phyloP scores from a whole-genome alignment of 2,797 vertebrate species.

The Meda fulgida region DNA sequence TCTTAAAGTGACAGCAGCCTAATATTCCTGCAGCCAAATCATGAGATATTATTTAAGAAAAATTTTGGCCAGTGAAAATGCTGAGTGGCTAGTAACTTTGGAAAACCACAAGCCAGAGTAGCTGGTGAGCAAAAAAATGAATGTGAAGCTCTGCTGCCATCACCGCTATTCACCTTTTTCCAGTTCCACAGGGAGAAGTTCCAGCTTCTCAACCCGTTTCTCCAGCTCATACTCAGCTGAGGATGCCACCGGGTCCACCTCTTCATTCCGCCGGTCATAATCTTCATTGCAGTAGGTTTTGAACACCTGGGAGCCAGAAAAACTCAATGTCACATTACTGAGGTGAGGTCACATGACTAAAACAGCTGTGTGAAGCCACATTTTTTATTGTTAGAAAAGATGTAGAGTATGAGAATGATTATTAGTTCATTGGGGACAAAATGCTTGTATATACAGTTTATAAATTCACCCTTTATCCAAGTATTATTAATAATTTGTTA shows the following conservation, averaged over 20 bases:
- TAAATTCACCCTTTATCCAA: not conserved
- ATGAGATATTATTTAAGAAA: too few species aligned
- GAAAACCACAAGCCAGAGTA: too few species aligned
- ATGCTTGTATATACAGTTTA: not conserved
- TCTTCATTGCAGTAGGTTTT: slow-evolving; percentile 98
- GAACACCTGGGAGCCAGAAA: slow-evolving; percentile 84
- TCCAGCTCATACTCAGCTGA: slow-evolving; percentile 99
- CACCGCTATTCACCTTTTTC: slow-evolving; percentile 87
- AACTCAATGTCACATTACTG: slow-evolving; percentile 1
- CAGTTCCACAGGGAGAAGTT: slow-evolving; percentile 95
- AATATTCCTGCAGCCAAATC: too few species aligned
- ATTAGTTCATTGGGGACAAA: not conserved
- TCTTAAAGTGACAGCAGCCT: too few species aligned
- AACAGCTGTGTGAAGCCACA: not conserved
- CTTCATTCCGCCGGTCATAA: slow-evolving; percentile 95
- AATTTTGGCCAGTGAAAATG: too few species aligned
- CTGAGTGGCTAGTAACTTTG: too few species aligned
- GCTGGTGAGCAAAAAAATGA: too few species aligned
- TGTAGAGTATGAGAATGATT: not conserved
- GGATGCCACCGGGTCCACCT: slow-evolving; percentile 96
- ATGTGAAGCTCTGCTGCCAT: not conserved
- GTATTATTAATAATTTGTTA: not conserved
- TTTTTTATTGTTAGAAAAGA: slow-evolving; percentile 10
- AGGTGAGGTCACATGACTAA: slow-evolving; percentile 6
- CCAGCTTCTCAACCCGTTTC: slow-evolving; percentile 97